Evolutionary conservation across 2,888 invertebrate species (phyloP), one percentile per base, ranked within the genome.

Genomic region (Lasioglossum marginatum): DNA sequence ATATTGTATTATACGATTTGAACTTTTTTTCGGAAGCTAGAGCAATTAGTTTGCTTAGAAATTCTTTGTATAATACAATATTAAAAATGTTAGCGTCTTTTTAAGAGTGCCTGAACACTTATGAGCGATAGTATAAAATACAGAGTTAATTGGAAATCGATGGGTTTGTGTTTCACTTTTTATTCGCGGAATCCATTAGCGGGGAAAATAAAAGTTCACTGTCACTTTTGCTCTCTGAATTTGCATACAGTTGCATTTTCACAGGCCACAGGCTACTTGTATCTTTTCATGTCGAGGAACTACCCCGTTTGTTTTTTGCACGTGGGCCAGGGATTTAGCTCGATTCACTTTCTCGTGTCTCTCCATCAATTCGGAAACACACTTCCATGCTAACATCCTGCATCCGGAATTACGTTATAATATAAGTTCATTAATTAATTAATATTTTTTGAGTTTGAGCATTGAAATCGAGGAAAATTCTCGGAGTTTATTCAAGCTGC

Each of bases 141-240:
- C n/a, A 57, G 52, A 10, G n/a, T 3, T n/a, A 57, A 57, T 57
- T n/a, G 52, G n/a, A 57, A 57, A 57, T 57, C n/a, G n/a, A n/a
- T 57, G 52, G 0, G n/a, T n/a, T 57, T 10, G 52, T 57, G n/a
- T 57, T 57, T n/a, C n/a, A 57, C 57, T n/a, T 57, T 57, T n/a
- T 57, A 57, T n/a, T n/a, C 57, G 57, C n/a, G 57, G 57, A 57
- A 57, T 57, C 52, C 52, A 57, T 57, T n/a, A n/a, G n/a, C 10
- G n/a, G 2, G 52, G 10, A n/a, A 10, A n/a, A 57, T n/a, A 57
- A 57, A n/a, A n/a, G n/a, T 57, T 57, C n/a, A n/a, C n/a, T 57
- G 52, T 10, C 52, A 57, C 52, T n/a, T n/a, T n/a, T 57, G n/a
- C 10, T 57, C 52, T 57, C n/a, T 10, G 52, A 57, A 57, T 57